Evolutionary conservation across 1,140 invertebrate genomes (phyloP).

Genomic region (Drosophila erecta): DNA sequence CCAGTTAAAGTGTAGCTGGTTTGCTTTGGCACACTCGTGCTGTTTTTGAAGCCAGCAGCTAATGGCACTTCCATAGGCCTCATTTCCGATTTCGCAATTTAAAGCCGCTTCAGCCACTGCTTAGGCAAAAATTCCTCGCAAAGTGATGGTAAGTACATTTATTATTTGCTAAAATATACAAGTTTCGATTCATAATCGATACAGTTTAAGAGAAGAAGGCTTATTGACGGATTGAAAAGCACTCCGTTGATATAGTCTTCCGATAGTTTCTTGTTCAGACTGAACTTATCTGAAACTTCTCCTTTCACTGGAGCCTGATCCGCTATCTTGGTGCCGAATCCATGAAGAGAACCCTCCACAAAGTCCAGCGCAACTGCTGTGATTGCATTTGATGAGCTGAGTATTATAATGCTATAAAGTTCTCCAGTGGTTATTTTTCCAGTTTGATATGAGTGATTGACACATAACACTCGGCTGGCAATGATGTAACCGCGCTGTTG

Average conservation of each 20-base stretch:
- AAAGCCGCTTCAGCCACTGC: no score
- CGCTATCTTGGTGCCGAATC: conserved; percentile 6
- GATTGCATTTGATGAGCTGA: conserved; percentile 9
- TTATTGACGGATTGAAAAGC: background rate
- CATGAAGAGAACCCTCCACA: background rate
- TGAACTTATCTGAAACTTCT: background rate
- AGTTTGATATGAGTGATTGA: conserved; percentile 33
- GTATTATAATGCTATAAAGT: background rate
- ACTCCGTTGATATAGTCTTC: background rate
- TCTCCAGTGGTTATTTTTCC: background rate
- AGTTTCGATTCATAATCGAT: background rate
- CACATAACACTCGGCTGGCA: conserved; percentile 17
- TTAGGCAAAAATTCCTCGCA: no score
- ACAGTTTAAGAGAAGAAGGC: background rate
- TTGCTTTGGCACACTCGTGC: background rate
- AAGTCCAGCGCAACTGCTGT: background rate
- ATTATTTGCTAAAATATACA: background rate
- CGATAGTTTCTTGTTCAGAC: background rate
- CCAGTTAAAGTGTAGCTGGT: conserved; percentile 6
- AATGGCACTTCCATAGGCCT: no score
- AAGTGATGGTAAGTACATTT: background rate
- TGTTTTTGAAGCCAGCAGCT: background rate
- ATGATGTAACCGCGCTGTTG: conserved; percentile 13
- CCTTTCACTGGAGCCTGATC: background rate
- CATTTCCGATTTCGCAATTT: no score